Evolutionary conservation across 2,113 vertebrate species (phyloP).

Genomic region (Pleuronectes platessa): DNA sequence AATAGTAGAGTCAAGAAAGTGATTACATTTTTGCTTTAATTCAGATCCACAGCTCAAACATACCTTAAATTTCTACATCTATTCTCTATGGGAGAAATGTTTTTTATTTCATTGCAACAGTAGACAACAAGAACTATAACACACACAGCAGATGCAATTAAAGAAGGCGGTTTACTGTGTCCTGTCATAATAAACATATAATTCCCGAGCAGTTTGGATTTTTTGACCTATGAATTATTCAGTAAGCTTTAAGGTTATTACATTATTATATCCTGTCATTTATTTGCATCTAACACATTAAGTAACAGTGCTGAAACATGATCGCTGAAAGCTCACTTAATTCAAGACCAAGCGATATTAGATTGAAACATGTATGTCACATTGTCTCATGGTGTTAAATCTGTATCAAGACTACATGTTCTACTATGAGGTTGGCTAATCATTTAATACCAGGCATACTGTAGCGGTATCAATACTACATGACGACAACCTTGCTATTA

Average conservation of each 20-base stretch:
- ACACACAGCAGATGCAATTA: background rate
- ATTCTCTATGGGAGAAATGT: background rate
- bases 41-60: background rate
- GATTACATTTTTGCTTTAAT: too few species aligned
- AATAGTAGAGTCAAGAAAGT: too few species aligned
- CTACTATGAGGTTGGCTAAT: background rate
- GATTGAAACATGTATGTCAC: background rate
- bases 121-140: background rate
- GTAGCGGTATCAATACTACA: background rate
- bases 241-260: background rate
- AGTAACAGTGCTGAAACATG: background rate
- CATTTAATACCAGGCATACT: background rate
- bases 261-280: background rate
- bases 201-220: background rate
- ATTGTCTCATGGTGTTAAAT: background rate
- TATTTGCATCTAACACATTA: background rate
- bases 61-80: background rate
- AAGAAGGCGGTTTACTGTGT: background rate
- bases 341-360: background rate
- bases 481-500: background rate
- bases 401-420: background rate
- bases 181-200: background rate
- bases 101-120: background rate
- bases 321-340: background rate
- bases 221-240: background rate